These are phyloP conservation scores for Ridgeia piscesae DNA, from an alignment of 1,140 invertebrate genomes.

Conservation along the genomic window DNA sequence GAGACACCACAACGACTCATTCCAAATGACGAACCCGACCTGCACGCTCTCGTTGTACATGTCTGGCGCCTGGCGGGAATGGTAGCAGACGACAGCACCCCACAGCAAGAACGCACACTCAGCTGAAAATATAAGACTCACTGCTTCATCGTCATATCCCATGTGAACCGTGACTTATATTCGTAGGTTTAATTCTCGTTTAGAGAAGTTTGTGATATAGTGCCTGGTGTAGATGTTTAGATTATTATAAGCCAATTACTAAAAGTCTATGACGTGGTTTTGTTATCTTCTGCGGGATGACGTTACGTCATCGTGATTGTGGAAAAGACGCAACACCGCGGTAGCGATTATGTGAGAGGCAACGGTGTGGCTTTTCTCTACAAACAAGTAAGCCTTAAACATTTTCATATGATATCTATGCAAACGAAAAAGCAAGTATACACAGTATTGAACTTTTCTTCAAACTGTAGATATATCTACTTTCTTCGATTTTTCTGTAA, in stretches of 20 bases:
- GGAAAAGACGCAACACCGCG: too few relatives aligned
- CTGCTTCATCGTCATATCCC: not conserved
- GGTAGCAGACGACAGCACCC: slow-evolving; percentile 6
- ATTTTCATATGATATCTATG: too few relatives aligned
- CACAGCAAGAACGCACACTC: slow-evolving; percentile 6
- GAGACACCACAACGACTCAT: not conserved
- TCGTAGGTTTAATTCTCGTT: not conserved
- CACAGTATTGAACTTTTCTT: too few relatives aligned
- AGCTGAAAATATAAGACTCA: not conserved
- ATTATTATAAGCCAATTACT: not conserved
- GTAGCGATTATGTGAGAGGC: too few relatives aligned
- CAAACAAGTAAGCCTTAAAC: too few relatives aligned
- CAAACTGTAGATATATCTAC: too few relatives aligned
- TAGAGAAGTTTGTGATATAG: not conserved
- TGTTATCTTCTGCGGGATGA: too few relatives aligned
- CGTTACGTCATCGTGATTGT: too few relatives aligned
- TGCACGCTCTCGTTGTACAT: not conserved
- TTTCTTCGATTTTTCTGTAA: too few relatives aligned
- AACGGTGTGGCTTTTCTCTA: too few relatives aligned
- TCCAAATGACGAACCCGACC: slow-evolving; percentile 2
- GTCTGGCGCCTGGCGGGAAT: slow-evolving; percentile 1
- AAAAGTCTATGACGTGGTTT: too few relatives aligned
- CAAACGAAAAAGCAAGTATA: too few relatives aligned
- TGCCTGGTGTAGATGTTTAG: not conserved
- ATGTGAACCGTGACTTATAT: not conserved